Conservation (phyloP, 2,888 invertebrate species). For the Erannis defoliaria region DNA sequence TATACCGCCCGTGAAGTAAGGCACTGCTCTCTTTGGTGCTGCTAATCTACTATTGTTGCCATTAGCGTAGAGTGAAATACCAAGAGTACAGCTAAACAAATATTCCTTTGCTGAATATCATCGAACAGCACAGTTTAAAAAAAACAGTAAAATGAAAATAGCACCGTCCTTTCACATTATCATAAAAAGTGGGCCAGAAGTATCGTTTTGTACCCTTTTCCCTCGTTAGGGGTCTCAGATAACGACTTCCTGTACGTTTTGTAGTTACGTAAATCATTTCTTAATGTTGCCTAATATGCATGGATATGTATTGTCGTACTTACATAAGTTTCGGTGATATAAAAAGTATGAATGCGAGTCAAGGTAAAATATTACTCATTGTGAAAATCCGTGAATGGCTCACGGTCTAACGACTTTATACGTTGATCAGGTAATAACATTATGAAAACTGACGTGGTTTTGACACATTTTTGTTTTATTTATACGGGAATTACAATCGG, state of each 20-base stretch:
- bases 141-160: conserved; percentile 5
- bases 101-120: neutral
- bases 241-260: conserved; percentile 36
- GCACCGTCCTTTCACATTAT: conserved; percentile 28
- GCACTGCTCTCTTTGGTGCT: too few species aligned
- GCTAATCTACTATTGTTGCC: too few species aligned
- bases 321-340: conserved; percentile 9
- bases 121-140: neutral
- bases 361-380: too few species aligned
- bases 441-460: too few species aligned
- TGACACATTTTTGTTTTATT: too few species aligned
- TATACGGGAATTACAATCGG: too few species aligned
- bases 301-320: conserved; percentile 12
- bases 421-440: too few species aligned
- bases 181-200: conserved; percentile 30
- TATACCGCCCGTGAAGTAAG: too few species aligned
- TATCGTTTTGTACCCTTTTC: conserved; percentile 36
- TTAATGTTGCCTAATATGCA: conserved; percentile 27
- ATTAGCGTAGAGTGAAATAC: too few species aligned
- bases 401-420: too few species aligned
- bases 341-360: neutral
- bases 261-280: conserved; percentile 26
- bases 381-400: too few species aligned
- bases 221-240: conserved; percentile 34
- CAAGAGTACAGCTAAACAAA: neutral